Evolutionary conservation across 2,797 vertebrate species (phyloP), one percentile per base, ranked within the genome.

Genomic region (Acanthurus leucopareius): DNA sequence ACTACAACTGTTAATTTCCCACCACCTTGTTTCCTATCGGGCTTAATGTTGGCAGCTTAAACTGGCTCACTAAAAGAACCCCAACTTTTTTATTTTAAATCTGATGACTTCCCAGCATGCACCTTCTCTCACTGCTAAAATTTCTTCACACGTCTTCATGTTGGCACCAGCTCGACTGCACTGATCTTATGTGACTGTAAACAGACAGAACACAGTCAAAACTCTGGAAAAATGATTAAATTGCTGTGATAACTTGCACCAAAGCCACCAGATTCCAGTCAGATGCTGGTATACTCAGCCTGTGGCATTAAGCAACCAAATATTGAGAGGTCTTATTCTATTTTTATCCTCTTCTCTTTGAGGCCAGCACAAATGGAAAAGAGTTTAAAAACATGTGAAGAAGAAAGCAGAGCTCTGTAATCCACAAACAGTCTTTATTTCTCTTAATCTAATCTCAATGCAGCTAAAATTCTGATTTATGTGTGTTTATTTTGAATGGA

Each of bases 21-120:
- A 25, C 25, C 25, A 25, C 25, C 25, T 25, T 25, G 25, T 25
- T 25, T 25, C 25, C 25, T 25, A 19, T 14, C 6, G 14, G 54
- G 5, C 0, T 0, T 49, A 58, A 38, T 48, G 14, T 17, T 0
- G 0, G 45, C 28, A 0, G 19, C 10, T 57, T 0, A 57, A 20
- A 10, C 44, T 19, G 38, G 38, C 47, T 47, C 51, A 54, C 51
- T 22, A 48, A 65, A 40, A 13, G 17, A 54, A 16, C 6, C 20
- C 65, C 51, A 28, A 6, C 15, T 25, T 25, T 25, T 25, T 25
- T n/a, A n/a, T 64, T 11, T 9, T 20, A 45, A 52, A 10, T 19
- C 35, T 17, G 51, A 42, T 19, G 48, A 40, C 32, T 48, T 53
- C 35, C 6, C 64, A 68, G 40, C 17, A 38, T 14, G 1, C 48